Percentiles rank a stretch among this genome's conserved stretches.
Conservation (phyloP, 2,113 vertebrate genomes). For the Agelaius phoeniceus region DNA sequence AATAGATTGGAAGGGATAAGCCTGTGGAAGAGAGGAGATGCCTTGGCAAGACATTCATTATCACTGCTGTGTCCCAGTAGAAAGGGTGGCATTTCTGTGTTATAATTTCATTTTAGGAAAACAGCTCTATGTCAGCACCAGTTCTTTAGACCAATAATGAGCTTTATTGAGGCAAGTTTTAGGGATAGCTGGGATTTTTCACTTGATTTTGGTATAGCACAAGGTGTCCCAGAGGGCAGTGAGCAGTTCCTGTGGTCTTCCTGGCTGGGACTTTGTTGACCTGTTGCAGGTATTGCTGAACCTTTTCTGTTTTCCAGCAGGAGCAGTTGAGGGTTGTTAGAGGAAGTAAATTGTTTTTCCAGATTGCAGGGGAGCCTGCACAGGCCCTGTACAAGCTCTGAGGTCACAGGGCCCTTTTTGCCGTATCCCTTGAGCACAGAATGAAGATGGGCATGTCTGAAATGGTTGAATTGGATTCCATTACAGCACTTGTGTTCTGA, state of each 20-base stretch:
- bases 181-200: background rate
- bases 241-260: background rate
- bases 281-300: background rate
- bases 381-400: background rate
- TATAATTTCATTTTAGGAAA: background rate
- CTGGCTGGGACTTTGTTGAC: background rate
- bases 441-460: background rate
- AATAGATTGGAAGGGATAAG: background rate
- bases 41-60: fast-evolving
- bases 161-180: background rate
- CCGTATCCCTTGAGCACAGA: background rate
- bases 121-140: background rate
- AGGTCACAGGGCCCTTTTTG: background rate
- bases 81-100: background rate
- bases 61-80: background rate
- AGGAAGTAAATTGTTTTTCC: background rate
- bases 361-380: background rate
- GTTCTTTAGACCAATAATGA: background rate
- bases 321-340: background rate
- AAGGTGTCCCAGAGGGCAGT: background rate
- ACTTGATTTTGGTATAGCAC: background rate
- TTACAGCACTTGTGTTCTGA: background rate
- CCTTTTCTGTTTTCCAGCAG: background rate
- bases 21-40: background rate
- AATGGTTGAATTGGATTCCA: background rate